These are phyloP conservation scores for Strix aluco DNA, from an alignment of 2,113 vertebrate genomes.

Conservation along the genomic window DNA sequence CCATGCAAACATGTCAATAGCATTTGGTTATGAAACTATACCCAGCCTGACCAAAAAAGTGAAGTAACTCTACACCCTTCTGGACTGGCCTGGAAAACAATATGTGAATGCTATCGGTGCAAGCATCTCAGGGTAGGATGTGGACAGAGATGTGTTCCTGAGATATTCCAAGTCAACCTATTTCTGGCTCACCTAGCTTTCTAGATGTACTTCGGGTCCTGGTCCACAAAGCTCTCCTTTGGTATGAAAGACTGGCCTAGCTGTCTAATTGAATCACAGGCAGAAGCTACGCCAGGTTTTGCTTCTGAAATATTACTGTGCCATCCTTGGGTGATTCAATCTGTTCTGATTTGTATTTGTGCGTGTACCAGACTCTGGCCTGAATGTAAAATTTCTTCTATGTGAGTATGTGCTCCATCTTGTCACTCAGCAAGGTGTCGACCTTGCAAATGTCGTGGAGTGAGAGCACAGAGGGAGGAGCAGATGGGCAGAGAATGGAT, in stretches of 20 bases:
- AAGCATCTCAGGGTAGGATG: not conserved
- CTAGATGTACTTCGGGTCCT: not conserved
- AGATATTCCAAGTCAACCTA: not conserved
- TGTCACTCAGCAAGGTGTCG: not conserved
- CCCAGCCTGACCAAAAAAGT: not conserved
- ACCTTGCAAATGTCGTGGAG: not conserved
- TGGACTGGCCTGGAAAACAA: not conserved
- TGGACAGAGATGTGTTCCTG: not conserved
- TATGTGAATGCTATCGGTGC: not conserved
- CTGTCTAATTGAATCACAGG: not conserved
- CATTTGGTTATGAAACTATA: not conserved
- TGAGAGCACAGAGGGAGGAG: not conserved
- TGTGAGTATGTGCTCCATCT: not conserved
- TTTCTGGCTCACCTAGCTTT: not conserved
- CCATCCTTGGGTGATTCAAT: not conserved
- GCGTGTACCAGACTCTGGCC: not conserved
- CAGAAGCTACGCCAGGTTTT: not conserved
- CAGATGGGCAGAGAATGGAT: not conserved
- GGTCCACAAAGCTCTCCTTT: not conserved
- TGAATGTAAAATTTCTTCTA: not conserved
- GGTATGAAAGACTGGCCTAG: not conserved
- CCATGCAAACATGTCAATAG: not conserved
- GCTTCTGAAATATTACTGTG: not conserved
- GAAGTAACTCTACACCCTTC: not conserved
- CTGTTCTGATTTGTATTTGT: constrained; percentile 13